Evolutionary conservation across 2,888 invertebrate genomes (phyloP).

Genomic region (Standfussiana lucernea): DNA sequence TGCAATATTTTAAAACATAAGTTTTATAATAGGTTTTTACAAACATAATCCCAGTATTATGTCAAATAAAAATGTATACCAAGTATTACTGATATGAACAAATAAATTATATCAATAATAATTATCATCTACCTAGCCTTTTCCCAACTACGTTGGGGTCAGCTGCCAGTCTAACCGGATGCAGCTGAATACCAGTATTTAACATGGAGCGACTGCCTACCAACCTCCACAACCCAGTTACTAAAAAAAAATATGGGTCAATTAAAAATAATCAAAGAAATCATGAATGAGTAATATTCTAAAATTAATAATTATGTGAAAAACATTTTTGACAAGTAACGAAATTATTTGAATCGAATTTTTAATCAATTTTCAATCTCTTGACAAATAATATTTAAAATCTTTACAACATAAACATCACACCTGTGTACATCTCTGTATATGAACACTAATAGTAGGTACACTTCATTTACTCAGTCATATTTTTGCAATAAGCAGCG

Average conservation of each 20-base stretch:
- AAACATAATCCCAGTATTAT: conserved; percentile 13
- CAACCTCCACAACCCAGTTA: neutral
- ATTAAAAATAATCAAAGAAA: neutral
- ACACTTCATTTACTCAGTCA: too few relatives aligned
- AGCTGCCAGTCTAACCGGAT: neutral
- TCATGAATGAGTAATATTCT: conserved; percentile 2
- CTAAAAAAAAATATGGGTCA: neutral
- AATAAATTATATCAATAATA: neutral
- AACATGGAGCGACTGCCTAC: neutral
- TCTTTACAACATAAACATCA: neutral
- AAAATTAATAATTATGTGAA: neutral
- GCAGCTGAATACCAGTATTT: neutral
- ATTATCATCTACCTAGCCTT: neutral
- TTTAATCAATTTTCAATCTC: neutral
- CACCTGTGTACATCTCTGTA: too few relatives aligned
- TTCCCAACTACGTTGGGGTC: neutral
- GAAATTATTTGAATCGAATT: conserved; percentile 35
- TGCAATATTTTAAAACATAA: conserved; percentile 28
- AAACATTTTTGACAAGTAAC: conserved; percentile 3
- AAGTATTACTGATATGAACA: neutral
- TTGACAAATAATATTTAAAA: neutral
- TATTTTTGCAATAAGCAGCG: neutral
- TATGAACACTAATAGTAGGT: neutral
- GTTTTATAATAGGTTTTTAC: conserved; percentile 33
- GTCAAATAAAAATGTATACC: neutral